Evolutionary conservation across 2,888 invertebrate genomes (phyloP), one percentile per base, ranked within the genome.

Genomic region (Taenaris catops): DNA sequence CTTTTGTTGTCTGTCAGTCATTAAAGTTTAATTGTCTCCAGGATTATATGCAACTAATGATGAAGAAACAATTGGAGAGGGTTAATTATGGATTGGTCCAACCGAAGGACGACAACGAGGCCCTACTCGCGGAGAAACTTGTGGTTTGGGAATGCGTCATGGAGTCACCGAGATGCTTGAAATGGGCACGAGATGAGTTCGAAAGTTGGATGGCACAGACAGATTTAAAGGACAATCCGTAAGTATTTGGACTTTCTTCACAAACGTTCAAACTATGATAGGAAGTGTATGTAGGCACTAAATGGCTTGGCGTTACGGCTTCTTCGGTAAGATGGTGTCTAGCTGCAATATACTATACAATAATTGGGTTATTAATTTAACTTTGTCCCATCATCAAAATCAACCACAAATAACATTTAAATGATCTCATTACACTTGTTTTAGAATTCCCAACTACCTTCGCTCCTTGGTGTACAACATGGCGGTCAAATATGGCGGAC

Each of bases 401-500:
- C n/a, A n/a, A n/a, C n/a, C n/a, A n/a, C n/a, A n/a, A n/a, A n/a
- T n/a, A n/a, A n/a, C n/a, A n/a, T n/a, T n/a, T n/a, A n/a, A n/a
- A n/a, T n/a, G n/a, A n/a, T n/a, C n/a, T n/a, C n/a, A n/a, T n/a
- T n/a, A 14, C 19, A 19, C 7, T 19, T 19, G n/a, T 64, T 64
- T 3, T 59, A 92, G 91, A 1, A 90, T 94, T 27, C 89, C 91
- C 0, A 89, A 88, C 5, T 91, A 93, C 61, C 84, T 92, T 14
- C 89, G 92, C 25, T 68, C 86, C 0, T 71, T 89, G 0, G 91
- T 92, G 0, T 80, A 78, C 70, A 71, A 62, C 46, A 69, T 76
- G 50, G 79, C 65, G 4, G 35, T 95, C 0, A 87, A 84, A 34
- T 67, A 89, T 37, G 94, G 94, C 20, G 89, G 89, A 0, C 70